A percentile compares a stretch with the other conserved stretches of the same genome.
These are phyloP conservation scores for Aphidius colemani DNA, from an alignment of 2,888 invertebrate species.

Conservation along the genomic window DNA sequence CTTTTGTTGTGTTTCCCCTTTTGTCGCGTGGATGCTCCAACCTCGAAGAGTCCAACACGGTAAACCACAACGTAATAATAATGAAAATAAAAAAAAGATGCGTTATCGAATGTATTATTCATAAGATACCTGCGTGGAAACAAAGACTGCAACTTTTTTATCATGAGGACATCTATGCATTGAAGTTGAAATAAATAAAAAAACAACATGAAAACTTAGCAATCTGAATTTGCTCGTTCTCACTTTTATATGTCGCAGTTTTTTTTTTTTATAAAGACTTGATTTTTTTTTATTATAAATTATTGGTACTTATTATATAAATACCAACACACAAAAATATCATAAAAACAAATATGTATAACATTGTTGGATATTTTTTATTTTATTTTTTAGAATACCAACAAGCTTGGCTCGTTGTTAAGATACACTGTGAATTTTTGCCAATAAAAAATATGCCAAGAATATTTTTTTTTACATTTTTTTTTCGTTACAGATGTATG, in stretches of 20 bases:
- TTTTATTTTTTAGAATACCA: no score
- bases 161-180: constrained; percentile 57
- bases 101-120: constrained; percentile 61
- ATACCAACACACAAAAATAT: no score
- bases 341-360: no score
- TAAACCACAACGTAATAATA: constrained; percentile 29
- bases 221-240: constrained; percentile 12
- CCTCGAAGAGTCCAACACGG: constrained; percentile 38
- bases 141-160: constrained; percentile 55
- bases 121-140: constrained; percentile 50
- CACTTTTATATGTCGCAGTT: constrained; percentile 11
- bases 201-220: constrained; percentile 38
- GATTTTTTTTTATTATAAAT: no score
- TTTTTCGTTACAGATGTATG: no score
- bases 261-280: no score
- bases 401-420: no score
- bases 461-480: no score
- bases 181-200: constrained; percentile 34
- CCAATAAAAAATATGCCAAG: no score
- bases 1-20: constrained; percentile 27
- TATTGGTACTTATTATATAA: no score
- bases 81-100: constrained; percentile 38
- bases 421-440: no score
- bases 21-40: constrained; percentile 31
- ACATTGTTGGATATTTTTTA: no score